Conservation (phyloP, 2,888 invertebrate species). For the Cremastinae sp. region DNA sequence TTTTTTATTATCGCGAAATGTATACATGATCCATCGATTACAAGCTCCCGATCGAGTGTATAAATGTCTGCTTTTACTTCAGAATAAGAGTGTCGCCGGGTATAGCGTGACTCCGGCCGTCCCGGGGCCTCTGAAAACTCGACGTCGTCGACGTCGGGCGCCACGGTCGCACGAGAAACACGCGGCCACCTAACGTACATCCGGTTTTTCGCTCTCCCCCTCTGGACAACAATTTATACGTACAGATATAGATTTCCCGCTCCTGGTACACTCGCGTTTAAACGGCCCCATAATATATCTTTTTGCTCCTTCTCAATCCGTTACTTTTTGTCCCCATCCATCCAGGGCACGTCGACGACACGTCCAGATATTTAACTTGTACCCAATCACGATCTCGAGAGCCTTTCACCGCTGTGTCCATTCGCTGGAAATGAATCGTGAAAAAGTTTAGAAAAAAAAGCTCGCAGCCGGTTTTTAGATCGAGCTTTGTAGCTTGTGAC, state of each 20-base stretch:
- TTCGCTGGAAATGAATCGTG: background rate
- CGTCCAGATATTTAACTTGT: conserved; percentile 13
- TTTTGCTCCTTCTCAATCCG: conserved; percentile 36
- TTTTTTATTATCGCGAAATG: conserved; percentile 20
- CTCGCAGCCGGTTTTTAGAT: background rate
- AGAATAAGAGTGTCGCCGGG: conserved; percentile 36
- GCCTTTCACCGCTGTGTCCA: conserved; percentile 10
- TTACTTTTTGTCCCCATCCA: conserved; percentile 44
- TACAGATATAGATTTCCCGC: background rate
- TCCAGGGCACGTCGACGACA: conserved; percentile 32
- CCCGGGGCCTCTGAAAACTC: conserved; percentile 30
- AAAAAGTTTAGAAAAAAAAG: background rate
- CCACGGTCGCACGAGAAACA: conserved; percentile 40
- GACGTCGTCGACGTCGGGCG: conserved; percentile 26
- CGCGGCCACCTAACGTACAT: conserved; percentile 53
- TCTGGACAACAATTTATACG: conserved; percentile 15
- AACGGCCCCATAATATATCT: conserved; percentile 30
- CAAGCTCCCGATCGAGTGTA: conserved; percentile 30
- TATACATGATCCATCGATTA: conserved; percentile 20
- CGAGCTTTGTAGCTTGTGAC: background rate
- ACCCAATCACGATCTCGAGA: conserved; percentile 19
- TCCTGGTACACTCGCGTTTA: conserved; percentile 20
- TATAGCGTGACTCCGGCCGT: conserved; percentile 55
- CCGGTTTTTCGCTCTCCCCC: conserved; percentile 53
- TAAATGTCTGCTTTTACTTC: conserved; percentile 23